A percentile compares a stretch with the other conserved stretches of the same genome.
Evolutionary conservation across 2,888 invertebrate species (phyloP).

Genomic region (Cremastinae sp.): DNA sequence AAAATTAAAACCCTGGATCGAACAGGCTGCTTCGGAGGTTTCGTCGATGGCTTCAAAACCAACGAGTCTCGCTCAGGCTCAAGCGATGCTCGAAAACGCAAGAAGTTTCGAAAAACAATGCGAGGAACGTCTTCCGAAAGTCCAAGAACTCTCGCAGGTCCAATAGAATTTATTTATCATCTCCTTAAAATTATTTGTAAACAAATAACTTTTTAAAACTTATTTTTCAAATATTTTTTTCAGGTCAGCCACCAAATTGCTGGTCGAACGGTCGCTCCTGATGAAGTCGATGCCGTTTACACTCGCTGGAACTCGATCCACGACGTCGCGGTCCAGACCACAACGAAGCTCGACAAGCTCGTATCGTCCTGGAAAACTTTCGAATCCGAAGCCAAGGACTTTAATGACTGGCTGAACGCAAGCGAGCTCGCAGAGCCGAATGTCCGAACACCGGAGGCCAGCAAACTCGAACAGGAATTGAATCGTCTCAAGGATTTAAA

Average conservation of each 20-base stretch:
- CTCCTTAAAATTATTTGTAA: too few species aligned
- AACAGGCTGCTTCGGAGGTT: conserved; percentile 91
- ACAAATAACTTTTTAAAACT: too few species aligned
- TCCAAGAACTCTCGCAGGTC: conserved; percentile 86
- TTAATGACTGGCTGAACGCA: conserved; percentile 89
- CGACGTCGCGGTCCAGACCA: conserved; percentile 89
- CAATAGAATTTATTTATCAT: too few species aligned
- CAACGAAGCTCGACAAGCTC: conserved; percentile 89
- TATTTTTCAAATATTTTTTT: too few species aligned
- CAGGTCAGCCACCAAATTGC: conserved; percentile 87
- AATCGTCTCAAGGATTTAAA: conserved; percentile 89
- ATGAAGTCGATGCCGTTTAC: conserved; percentile 91
- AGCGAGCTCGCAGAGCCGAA: conserved; percentile 85
- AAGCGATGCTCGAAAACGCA: conserved; percentile 87
- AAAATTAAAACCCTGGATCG: conserved; percentile 93
- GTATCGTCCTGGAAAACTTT: conserved; percentile 91
- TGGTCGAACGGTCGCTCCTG: conserved; percentile 88
- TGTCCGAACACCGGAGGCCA: conserved; percentile 86
- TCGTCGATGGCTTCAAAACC: conserved; percentile 88
- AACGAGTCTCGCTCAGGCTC: conserved; percentile 89
- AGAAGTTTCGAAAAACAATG: conserved; percentile 89
- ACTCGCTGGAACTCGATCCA: conserved; percentile 93
- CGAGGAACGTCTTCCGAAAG: conserved; percentile 87
- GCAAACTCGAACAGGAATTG: conserved; percentile 88
- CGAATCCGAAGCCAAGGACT: conserved; percentile 87